Percentiles rank a stretch among this genome's conserved stretches.
Evolutionary conservation across 2,888 invertebrate species (phyloP).

Genomic region (Philereme transversata): DNA sequence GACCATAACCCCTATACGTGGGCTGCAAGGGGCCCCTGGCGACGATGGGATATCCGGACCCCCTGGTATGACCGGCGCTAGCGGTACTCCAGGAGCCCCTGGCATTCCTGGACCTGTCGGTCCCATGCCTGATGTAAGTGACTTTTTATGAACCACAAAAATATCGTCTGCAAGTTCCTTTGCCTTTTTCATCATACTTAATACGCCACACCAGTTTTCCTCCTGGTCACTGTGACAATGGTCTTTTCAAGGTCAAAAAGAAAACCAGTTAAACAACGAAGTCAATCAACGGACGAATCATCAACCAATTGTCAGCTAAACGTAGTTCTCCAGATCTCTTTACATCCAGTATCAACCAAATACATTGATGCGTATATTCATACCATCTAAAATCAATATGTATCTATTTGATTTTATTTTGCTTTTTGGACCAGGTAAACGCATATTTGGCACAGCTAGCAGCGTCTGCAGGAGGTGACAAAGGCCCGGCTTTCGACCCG

Average conservation of each 20-base stretch:
- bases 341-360: no score
- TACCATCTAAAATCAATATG: not conserved
- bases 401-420: not conserved
- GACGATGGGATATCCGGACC: constrained; percentile 84
- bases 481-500: constrained; percentile 88
- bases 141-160: no score
- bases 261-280: no score
- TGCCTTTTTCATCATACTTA: no score
- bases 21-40: constrained; percentile 80
- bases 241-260: no score
- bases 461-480: constrained; percentile 88
- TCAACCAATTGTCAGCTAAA: no score
- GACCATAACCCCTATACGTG: constrained; percentile 67
- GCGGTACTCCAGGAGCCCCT: constrained; percentile 86
- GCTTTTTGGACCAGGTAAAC: constrained; percentile 79
- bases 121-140: constrained; percentile 86
- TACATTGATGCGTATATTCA: no score
- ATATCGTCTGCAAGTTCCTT: no score
- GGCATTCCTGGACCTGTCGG: constrained; percentile 89
- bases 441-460: constrained; percentile 90
- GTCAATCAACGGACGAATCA: no score
- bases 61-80: constrained; percentile 84
- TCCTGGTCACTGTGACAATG: no score
- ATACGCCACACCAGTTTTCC: no score
- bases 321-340: no score